phyloP scores from a whole-genome alignment of 2,797 vertebrate genomes.

The Heliangelus exortis region DNA sequence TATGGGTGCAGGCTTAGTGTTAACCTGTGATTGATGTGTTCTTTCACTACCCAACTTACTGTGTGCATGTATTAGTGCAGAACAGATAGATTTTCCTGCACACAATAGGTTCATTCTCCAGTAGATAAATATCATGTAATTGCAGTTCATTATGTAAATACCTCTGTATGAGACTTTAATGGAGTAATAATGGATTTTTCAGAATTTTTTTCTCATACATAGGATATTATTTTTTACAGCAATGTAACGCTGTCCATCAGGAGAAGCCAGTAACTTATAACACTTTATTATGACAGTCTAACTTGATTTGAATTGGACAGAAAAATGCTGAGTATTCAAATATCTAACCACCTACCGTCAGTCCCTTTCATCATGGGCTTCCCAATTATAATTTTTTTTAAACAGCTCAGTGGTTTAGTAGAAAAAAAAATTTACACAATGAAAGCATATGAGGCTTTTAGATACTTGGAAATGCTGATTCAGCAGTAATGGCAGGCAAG shows the following conservation, averaged over 20 bases:
- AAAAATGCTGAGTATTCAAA: not conserved
- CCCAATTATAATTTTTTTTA: not conserved
- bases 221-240: not conserved
- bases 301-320: not conserved
- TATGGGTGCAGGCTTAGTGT: not conserved
- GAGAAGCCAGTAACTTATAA: not conserved
- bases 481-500: not conserved
- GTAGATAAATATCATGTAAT: conserved; percentile 56
- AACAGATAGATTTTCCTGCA: conserved; percentile 37
- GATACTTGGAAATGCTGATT: not conserved
- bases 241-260: not conserved
- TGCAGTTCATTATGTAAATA: conserved; percentile 61
- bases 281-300: not conserved
- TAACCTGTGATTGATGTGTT: conserved; percentile 46
- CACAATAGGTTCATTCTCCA: conserved; percentile 47
- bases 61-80: not conserved
- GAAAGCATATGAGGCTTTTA: not conserved
- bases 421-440: not conserved
- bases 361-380: not conserved
- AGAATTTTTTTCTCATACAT: not conserved
- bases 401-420: not conserved
- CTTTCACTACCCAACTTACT: conserved; percentile 34
- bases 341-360: not conserved
- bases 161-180: not conserved
- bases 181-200: conserved; percentile 30